Base-by-base conservation (phyloP, 2,888 invertebrate genomes). In the Sarcophaga caerulescens region DNA sequence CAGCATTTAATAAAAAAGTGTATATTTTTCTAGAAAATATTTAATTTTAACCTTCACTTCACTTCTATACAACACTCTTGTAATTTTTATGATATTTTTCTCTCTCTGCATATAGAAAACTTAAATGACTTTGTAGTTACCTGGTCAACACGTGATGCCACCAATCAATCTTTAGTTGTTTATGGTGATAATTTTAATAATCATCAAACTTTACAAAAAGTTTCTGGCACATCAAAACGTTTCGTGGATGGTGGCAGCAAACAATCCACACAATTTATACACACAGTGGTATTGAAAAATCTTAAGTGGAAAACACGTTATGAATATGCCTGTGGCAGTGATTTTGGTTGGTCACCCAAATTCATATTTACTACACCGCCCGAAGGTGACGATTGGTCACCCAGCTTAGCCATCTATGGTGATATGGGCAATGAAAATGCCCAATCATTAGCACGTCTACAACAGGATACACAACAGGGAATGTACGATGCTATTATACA, bases 341-440 rank as follows among this genome's bases (percentile, higher is more conserved):
- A 94, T 52, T 92, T 94, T 69, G 98, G 97, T 1, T 98, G 98
- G 98, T 98, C 98, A 0, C 94, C 95, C 52, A 89, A 95, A 87
- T 98, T 96, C 93, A 95, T 94, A 89, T 97, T 99, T 93, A 95
- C 94, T 90, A 97, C 98, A 0, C 94, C 96, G 1, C 96, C 96
- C 0, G 92, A 93, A 1, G 95, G 95, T 3, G 94, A 94, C 8
- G 92, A 95, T 83, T 98, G 98, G 98, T 94, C 95, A 21, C 97
- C 98, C 0, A 94, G 95, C 23, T 94, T 98, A 65, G 98, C 97
- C 62, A 95, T 99, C 88, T 99, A 96, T 91, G 99, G 99, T 0
- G 99, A 99, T 92, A 96, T 99, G 96, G 99, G 99, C 44, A 97
- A 97, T 91, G 96, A 96, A 89, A 99, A 99, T 93, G 98, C 98